phyloP scores from a whole-genome alignment of 1,140 invertebrate species.

The Steinernema feltiae region DNA sequence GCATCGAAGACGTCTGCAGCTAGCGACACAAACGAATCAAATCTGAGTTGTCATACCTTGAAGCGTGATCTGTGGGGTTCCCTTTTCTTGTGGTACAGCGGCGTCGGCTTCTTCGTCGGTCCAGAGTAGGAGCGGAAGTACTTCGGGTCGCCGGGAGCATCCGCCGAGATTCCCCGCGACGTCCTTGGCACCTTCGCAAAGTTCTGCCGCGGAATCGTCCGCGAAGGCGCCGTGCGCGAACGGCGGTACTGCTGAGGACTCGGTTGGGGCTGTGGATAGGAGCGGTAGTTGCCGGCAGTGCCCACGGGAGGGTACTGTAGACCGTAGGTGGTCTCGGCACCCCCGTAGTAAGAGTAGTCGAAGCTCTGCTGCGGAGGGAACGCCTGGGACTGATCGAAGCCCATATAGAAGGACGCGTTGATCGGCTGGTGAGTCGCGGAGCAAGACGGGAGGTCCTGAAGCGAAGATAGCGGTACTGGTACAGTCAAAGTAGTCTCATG shows the following conservation, averaged over 20 bases:
- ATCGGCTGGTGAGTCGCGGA: conserved; percentile 18
- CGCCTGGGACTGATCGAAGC: conserved; percentile 12
- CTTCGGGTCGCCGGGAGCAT: conserved; percentile 20
- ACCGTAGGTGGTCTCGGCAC: conserved; percentile 3
- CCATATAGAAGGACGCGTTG: conserved; percentile 35
- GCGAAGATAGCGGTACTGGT: neutral
- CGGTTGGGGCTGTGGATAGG: conserved; percentile 36
- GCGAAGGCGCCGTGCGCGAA: conserved; percentile 29
- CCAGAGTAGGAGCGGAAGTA: conserved; percentile 26
- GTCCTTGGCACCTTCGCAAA: conserved; percentile 13
- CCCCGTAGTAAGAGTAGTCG: conserved; percentile 17
- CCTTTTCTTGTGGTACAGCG: conserved; percentile 31
- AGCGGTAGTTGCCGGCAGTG: conserved; percentile 27
- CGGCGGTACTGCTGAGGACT: conserved; percentile 18
- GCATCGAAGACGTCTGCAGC: too few relatives aligned
- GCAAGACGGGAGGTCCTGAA: neutral
- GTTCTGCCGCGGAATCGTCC: conserved; percentile 19
- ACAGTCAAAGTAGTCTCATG: too few relatives aligned
- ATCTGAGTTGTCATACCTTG: too few relatives aligned
- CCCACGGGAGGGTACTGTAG: conserved; percentile 27
- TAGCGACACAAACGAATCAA: too few relatives aligned
- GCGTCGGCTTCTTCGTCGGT: conserved; percentile 29
- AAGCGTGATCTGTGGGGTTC: conserved; percentile 18
- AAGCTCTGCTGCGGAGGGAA: conserved; percentile 6
- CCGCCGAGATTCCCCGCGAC: conserved; percentile 27